Percentiles rank a stretch among this genome's conserved stretches.
Conservation (phyloP, 1,140 invertebrate genomes). For the Luehdorfia chinensis region DNA sequence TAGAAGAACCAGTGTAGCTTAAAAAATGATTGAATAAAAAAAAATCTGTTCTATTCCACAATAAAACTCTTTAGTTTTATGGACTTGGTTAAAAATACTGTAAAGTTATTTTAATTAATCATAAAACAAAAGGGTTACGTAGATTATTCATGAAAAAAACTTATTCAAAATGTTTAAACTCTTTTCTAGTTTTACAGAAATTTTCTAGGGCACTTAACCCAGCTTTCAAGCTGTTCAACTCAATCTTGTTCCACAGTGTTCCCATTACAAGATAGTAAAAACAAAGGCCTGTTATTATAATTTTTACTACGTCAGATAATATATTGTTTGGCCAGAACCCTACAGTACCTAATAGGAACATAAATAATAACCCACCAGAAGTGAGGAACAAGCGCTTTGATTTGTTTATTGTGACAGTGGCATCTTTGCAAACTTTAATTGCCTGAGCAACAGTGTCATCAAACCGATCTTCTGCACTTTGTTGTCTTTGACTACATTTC, state of each 20-base stretch:
- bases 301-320: conserved; percentile 65
- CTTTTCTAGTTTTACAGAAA: conserved; percentile 36
- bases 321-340: conserved; percentile 63
- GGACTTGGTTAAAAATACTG: too few relatives aligned
- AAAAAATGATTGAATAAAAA: too few relatives aligned
- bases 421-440: conserved; percentile 79
- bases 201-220: conserved; percentile 72
- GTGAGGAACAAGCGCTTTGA: conserved; percentile 80
- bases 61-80: too few relatives aligned
- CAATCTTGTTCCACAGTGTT: conserved; percentile 87
- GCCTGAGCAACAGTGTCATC: conserved; percentile 78
- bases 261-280: conserved; percentile 87
- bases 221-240: conserved; percentile 86
- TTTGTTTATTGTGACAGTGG: conserved; percentile 75
- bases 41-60: too few relatives aligned
- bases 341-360: conserved; percentile 66
- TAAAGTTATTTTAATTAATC: too few relatives aligned
- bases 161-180: conserved; percentile 20
- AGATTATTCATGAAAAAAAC: too few relatives aligned
- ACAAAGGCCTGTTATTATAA: conserved; percentile 81
- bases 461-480: conserved; percentile 28
- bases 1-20: too few relatives aligned
- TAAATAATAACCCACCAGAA: conserved; percentile 71
- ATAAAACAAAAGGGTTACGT: too few relatives aligned
- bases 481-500: conserved; percentile 19